Evolutionary conservation across 2,113 vertebrate species (phyloP).

Genomic region (Nansenia antarctica): DNA sequence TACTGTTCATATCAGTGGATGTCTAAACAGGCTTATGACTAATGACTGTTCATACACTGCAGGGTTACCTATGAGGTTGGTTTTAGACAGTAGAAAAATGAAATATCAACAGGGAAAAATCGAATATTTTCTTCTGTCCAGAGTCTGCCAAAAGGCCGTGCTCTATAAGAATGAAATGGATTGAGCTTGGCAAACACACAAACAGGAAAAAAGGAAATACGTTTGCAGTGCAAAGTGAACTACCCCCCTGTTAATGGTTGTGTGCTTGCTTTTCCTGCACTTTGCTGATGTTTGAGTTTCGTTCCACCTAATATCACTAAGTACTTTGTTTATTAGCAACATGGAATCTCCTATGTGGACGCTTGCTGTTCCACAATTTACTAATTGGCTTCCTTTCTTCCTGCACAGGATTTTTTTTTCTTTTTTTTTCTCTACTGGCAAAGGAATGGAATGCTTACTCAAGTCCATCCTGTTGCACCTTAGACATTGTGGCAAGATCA

Average conservation of each 20-base stretch:
- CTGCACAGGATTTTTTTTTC: neutral
- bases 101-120: no score
- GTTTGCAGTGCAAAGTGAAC: neutral
- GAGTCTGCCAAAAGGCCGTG: neutral
- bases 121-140: neutral
- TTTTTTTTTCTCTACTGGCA: slow-evolving; percentile 34
- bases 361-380: slow-evolving; percentile 29
- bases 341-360: slow-evolving; percentile 1
- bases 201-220: neutral
- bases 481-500: slow-evolving; percentile 51
- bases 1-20: neutral
- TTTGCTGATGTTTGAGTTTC: slow-evolving; percentile 37
- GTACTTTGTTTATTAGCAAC: slow-evolving; percentile 45
- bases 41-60: no score
- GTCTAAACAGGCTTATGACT: neutral
- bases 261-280: neutral
- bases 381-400: slow-evolving; percentile 46
- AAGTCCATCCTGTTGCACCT: slow-evolving; percentile 27
- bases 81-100: no score
- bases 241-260: slow-evolving; percentile 7
- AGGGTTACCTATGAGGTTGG: no score
- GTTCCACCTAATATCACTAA: slow-evolving; percentile 29
- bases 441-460: slow-evolving; percentile 31
- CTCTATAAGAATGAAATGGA: neutral
- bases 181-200: neutral